phyloP scores from a whole-genome alignment of 1,140 invertebrate species.

The Lepidostoma basale region DNA sequence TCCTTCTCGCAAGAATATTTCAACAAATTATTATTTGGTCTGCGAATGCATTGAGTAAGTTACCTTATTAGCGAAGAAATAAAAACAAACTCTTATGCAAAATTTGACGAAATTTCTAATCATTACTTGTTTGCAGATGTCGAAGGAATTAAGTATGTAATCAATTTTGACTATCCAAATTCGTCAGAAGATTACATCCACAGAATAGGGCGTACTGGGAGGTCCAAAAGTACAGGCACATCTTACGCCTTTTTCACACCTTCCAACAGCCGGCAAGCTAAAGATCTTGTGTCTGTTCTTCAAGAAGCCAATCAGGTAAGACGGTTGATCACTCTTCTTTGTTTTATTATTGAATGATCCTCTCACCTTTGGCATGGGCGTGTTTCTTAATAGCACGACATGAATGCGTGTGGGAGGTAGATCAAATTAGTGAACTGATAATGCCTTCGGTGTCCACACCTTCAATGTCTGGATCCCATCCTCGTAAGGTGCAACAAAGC shows the following conservation, averaged over 20 bases:
- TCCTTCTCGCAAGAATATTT: slow-evolving; percentile 7
- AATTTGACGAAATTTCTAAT: neutral
- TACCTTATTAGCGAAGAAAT: slow-evolving; percentile 11
- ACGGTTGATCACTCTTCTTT: neutral
- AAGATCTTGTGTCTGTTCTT: slow-evolving; percentile 89
- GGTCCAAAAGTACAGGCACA: slow-evolving; percentile 90
- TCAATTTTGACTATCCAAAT: slow-evolving; percentile 99
- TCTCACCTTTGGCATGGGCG: slow-evolving; percentile 77
- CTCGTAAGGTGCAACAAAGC: slow-evolving; percentile 69
- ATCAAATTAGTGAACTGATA: slow-evolving; percentile 63
- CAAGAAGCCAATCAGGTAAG: slow-evolving; percentile 90
- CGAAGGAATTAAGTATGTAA: slow-evolving; percentile 98
- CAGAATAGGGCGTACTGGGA: slow-evolving; percentile 95
- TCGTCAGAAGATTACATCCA: slow-evolving; percentile 99
- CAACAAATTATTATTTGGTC: slow-evolving; percentile 8
- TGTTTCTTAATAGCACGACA: slow-evolving; percentile 66
- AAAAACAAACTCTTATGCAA: neutral
- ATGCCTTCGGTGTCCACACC: slow-evolving; percentile 79
- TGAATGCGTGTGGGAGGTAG: slow-evolving; percentile 76
- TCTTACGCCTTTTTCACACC: slow-evolving; percentile 99
- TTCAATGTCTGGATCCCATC: slow-evolving; percentile 70
- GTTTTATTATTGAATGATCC: slow-evolving; percentile 53
- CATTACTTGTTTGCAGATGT: slow-evolving; percentile 78
- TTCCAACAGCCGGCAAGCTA: slow-evolving; percentile 87
- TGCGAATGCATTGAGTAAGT: slow-evolving; percentile 16